phyloP scores from a whole-genome alignment of 2,113 vertebrate species.

The Campylorhamphus procurvoides region DNA sequence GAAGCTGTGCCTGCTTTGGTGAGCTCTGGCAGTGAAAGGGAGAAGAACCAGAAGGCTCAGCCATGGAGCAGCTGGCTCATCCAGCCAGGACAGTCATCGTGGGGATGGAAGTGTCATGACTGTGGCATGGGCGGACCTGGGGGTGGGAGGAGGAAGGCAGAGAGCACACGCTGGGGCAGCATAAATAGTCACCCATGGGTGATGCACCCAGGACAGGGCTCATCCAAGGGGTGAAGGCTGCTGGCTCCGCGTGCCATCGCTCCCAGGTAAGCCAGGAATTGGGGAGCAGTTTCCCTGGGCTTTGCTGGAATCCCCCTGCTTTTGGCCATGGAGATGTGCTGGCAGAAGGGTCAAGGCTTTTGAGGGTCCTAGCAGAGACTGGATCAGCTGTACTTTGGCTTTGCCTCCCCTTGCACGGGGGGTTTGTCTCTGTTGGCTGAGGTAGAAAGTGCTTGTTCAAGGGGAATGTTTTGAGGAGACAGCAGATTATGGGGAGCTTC shows the following conservation, averaged over 20 bases:
- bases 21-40: background rate
- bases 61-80: background rate
- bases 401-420: background rate
- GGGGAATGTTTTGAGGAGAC: accelerated
- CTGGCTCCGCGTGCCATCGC: accelerated
- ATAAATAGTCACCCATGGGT: constrained; percentile 33
- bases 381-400: background rate
- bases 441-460: background rate
- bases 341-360: background rate
- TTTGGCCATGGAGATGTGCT: background rate
- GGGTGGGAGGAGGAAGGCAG: background rate
- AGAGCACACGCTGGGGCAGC: accelerated
- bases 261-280: constrained; percentile 20
- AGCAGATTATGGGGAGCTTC: accelerated
- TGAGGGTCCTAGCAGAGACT: accelerated
- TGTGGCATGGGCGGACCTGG: background rate
- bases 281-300: background rate
- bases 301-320: background rate
- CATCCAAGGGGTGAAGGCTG: accelerated
- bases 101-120: background rate
- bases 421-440: background rate
- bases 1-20: background rate
- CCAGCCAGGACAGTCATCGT: background rate
- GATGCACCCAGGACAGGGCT: background rate
- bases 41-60: background rate